Percentiles rank a stretch among this genome's conserved stretches.
These are phyloP conservation scores for Thecocarcelia acutangulata DNA, from an alignment of 2,888 invertebrate genomes.

Conservation along the genomic window DNA sequence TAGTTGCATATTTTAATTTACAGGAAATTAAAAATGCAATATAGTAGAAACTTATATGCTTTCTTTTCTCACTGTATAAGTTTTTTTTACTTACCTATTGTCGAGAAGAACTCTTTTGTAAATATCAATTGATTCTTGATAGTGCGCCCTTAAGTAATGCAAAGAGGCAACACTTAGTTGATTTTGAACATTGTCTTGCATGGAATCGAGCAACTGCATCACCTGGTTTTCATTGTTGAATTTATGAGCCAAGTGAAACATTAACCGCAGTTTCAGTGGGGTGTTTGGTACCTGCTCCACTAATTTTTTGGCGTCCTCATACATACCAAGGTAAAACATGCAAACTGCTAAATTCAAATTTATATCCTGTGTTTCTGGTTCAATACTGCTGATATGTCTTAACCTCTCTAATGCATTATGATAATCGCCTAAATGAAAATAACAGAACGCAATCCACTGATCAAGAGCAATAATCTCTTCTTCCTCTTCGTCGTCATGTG, in stretches of 20 bases:
- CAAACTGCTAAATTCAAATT: slow-evolving; percentile 94
- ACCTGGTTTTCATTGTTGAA: slow-evolving; percentile 92
- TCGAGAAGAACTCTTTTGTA: slow-evolving; percentile 96
- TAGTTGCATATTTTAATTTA: too few relatives aligned
- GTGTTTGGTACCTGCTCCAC: slow-evolving; percentile 86
- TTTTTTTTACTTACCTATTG: slow-evolving; percentile 86
- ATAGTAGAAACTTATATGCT: too few relatives aligned
- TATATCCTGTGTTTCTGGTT: slow-evolving; percentile 84
- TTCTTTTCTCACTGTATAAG: not conserved
- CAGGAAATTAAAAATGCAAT: too few relatives aligned
- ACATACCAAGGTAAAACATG: slow-evolving; percentile 93
- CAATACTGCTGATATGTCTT: slow-evolving; percentile 83
- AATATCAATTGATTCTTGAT: slow-evolving; percentile 99
- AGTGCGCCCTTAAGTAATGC: slow-evolving; percentile 97
- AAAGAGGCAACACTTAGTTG: slow-evolving; percentile 97
- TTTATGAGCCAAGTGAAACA: slow-evolving; percentile 97
- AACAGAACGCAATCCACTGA: slow-evolving; percentile 96
- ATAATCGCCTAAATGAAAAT: slow-evolving; percentile 97
- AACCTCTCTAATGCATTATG: slow-evolving; percentile 90
- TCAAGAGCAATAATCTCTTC: slow-evolving; percentile 82
- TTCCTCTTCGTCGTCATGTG: slow-evolving; percentile 73
- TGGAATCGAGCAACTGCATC: slow-evolving; percentile 90
- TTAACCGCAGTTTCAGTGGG: slow-evolving; percentile 87
- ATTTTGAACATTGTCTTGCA: slow-evolving; percentile 95
- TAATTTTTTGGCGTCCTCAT: slow-evolving; percentile 85